These are phyloP conservation scores for Scalopus aquaticus DNA, from an alignment of 2,113 vertebrate species.

Conservation along the genomic window DNA sequence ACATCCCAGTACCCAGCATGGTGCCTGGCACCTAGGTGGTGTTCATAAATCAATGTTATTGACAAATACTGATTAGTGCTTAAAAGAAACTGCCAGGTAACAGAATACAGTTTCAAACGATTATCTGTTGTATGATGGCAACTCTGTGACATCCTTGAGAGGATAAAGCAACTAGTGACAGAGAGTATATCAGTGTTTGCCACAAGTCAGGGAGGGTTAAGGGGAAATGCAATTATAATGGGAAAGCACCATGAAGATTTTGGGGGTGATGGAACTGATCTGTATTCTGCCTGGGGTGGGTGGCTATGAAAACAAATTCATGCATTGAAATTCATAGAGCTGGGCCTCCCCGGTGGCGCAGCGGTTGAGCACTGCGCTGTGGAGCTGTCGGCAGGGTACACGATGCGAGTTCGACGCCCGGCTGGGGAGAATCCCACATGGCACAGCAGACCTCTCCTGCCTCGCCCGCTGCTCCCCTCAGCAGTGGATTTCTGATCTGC, in stretches of 20 bases:
- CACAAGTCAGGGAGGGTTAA: neutral
- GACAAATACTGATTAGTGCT: neutral
- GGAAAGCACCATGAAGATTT: neutral
- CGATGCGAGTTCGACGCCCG: too few relatives aligned
- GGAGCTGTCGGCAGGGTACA: too few relatives aligned
- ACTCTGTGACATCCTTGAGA: neutral
- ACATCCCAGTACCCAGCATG: neutral
- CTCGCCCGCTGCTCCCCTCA: too few relatives aligned
- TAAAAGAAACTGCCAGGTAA: neutral
- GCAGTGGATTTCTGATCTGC: too few relatives aligned
- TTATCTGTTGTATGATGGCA: neutral
- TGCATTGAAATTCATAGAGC: neutral
- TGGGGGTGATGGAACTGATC: neutral
- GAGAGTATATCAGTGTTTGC: neutral
- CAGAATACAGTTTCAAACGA: neutral
- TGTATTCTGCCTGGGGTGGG: neutral
- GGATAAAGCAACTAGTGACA: neutral
- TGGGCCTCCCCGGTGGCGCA: too few relatives aligned
- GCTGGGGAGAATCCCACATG: too few relatives aligned
- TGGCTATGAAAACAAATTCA: neutral
- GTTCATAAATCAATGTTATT: neutral
- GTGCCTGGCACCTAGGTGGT: neutral
- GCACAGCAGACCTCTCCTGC: too few relatives aligned
- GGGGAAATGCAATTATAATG: neutral
- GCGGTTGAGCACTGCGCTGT: too few relatives aligned